Evolutionary conservation across 2,797 vertebrate genomes (phyloP).

Genomic region (Ceyx erithaca): DNA sequence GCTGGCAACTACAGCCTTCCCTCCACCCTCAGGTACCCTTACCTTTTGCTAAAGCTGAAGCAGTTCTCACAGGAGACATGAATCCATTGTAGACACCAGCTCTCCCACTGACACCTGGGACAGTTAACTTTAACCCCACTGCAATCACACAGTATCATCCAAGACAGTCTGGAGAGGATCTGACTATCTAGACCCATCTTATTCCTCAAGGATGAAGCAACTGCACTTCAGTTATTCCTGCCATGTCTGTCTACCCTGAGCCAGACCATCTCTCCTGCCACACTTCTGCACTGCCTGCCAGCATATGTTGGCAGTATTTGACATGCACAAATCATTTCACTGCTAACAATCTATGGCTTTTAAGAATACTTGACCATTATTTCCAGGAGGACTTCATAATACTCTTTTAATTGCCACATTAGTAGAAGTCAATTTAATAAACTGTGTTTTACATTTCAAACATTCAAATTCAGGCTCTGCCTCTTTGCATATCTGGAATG

Average conservation of each 20-base stretch:
- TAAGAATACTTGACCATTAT: background rate
- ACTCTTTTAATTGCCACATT: background rate
- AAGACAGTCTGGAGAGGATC: background rate
- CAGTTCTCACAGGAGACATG: background rate
- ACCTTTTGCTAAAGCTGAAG: background rate
- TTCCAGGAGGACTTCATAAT: background rate
- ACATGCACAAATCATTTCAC: background rate
- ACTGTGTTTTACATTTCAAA: background rate
- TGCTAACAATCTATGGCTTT: background rate
- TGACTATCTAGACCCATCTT: background rate
- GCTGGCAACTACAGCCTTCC: background rate
- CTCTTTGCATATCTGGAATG: background rate
- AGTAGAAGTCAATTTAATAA: background rate
- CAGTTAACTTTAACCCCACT: background rate
- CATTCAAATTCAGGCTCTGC: background rate
- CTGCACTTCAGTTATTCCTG: background rate
- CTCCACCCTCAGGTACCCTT: background rate
- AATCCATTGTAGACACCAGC: background rate
- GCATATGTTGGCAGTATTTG: background rate
- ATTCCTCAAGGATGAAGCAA: background rate
- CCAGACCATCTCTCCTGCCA: background rate
- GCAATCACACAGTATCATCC: background rate
- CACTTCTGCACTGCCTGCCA: background rate
- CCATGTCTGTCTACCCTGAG: background rate
- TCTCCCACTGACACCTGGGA: fast-evolving